Conservation (phyloP, 2,797 vertebrate species). For the Macropus fuliginosus region DNA sequence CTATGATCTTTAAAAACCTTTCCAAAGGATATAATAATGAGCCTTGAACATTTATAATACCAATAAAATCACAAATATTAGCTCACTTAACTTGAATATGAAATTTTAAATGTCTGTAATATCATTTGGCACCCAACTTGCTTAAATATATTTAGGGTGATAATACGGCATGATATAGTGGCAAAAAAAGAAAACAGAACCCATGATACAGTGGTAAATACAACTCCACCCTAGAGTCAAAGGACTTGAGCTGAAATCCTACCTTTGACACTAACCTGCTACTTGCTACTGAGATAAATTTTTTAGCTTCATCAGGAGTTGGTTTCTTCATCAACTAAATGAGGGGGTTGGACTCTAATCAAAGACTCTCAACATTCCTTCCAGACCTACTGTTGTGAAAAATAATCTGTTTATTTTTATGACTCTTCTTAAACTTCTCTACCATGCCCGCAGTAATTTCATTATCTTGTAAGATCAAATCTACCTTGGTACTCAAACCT, state of each 20-base stretch:
- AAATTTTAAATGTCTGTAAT: not conserved
- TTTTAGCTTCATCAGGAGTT: not conserved
- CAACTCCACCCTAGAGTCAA: not conserved
- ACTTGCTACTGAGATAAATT: not conserved
- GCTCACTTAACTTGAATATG: not conserved
- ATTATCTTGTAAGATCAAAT: not conserved
- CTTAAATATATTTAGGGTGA: not conserved
- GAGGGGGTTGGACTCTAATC: not conserved
- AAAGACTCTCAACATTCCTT: not conserved
- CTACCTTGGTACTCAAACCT: not conserved
- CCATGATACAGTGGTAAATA: not conserved
- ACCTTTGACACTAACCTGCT: not conserved
- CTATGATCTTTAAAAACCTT: slow-evolving; percentile 29
- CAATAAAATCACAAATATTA: not conserved
- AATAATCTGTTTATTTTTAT: not conserved
- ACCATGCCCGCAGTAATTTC: not conserved
- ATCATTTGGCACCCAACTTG: not conserved
- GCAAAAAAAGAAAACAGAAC: not conserved
- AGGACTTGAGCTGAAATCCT: not conserved
- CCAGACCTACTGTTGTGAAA: not conserved
- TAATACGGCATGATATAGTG: not conserved
- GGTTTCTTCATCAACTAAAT: not conserved
- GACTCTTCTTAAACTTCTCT: not conserved
- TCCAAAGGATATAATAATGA: not conserved
- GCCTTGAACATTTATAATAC: not conserved